These are phyloP conservation scores for Hemaris fuciformis DNA, from an alignment of 2,888 invertebrate genomes.

Conservation along the genomic window DNA sequence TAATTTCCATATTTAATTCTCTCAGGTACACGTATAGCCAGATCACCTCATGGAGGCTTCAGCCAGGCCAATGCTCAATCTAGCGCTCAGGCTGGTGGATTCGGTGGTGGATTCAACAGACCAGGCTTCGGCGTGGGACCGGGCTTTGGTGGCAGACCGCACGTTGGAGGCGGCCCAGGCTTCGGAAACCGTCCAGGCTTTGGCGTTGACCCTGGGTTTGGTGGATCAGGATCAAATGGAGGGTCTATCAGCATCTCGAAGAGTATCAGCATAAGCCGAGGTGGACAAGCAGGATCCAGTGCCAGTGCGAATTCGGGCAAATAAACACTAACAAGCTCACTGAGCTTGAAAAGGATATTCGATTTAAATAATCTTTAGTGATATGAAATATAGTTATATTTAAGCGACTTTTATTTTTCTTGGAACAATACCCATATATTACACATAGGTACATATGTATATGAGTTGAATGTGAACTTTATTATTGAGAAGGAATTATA, in stretches of 20 bases:
- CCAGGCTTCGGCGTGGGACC: slow-evolving; percentile 14
- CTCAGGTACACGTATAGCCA: slow-evolving; percentile 35
- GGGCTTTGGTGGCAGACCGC: slow-evolving; percentile 21
- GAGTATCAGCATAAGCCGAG: slow-evolving; percentile 43
- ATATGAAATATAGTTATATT: too few species aligned
- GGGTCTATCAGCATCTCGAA: slow-evolving; percentile 46
- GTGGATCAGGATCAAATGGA: slow-evolving; percentile 12
- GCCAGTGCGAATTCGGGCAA: slow-evolving; percentile 28
- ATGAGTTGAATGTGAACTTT: too few species aligned
- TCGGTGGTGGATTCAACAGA: slow-evolving; percentile 21
- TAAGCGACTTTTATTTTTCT: too few species aligned
- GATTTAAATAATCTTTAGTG: not conserved
- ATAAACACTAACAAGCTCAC: not conserved
- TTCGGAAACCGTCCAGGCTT: slow-evolving; percentile 13
- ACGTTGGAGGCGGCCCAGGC: slow-evolving; percentile 23
- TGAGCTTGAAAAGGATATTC: not conserved
- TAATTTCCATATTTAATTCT: too few species aligned
- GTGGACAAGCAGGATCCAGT: slow-evolving; percentile 26
- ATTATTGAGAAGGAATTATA: too few species aligned
- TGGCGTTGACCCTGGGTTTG: too few species aligned
- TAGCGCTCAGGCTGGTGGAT: slow-evolving; percentile 34
- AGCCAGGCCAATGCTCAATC: slow-evolving; percentile 40
- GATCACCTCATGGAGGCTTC: slow-evolving; percentile 44
- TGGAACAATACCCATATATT: too few species aligned
- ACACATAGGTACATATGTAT: too few species aligned